Percentiles rank a stretch among this genome's conserved stretches.
These are phyloP conservation scores for Troides aeacus DNA, from an alignment of 2,888 invertebrate species.

Conservation along the genomic window DNA sequence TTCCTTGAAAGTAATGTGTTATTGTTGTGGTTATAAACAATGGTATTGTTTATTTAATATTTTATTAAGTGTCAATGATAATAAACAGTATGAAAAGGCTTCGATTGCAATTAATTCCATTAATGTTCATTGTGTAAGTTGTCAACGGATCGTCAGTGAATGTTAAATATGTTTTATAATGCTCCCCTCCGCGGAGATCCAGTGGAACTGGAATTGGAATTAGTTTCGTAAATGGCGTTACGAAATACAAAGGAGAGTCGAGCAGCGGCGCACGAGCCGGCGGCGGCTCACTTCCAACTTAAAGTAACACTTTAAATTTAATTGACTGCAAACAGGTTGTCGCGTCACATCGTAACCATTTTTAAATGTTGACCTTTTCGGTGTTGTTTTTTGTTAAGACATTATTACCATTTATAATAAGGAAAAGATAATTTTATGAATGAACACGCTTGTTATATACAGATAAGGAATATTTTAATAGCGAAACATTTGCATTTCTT, in stretches of 20 bases:
- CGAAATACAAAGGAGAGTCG: constrained; percentile 32
- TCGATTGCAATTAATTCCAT: background rate
- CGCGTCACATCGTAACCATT: constrained; percentile 25
- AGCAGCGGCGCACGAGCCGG: constrained; percentile 24
- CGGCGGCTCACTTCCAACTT: constrained; percentile 23
- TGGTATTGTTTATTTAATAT: background rate
- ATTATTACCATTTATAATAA: constrained; percentile 10
- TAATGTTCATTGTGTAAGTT: constrained; percentile 12
- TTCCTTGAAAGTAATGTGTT: constrained; percentile 41
- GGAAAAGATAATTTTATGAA: constrained; percentile 11
- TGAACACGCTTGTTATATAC: constrained; percentile 9
- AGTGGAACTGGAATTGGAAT: constrained; percentile 29
- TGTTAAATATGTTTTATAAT: constrained; percentile 14
- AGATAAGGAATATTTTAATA: constrained; percentile 6
- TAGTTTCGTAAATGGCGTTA: constrained; percentile 33
- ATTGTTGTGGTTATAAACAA: background rate
- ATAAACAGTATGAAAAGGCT: background rate
- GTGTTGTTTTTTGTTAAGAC: constrained; percentile 14
- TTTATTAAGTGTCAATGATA: background rate
- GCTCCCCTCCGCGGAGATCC: constrained; percentile 32
- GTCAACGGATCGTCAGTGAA: constrained; percentile 21
- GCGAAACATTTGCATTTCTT: background rate
- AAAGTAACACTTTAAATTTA: constrained; percentile 33
- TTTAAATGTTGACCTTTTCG: constrained; percentile 21
- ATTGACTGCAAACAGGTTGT: constrained; percentile 33